Percentiles rank a stretch among this genome's conserved stretches.
phyloP scores from a whole-genome alignment of 2,113 vertebrate genomes.

The Oreochromis spilurus region DNA sequence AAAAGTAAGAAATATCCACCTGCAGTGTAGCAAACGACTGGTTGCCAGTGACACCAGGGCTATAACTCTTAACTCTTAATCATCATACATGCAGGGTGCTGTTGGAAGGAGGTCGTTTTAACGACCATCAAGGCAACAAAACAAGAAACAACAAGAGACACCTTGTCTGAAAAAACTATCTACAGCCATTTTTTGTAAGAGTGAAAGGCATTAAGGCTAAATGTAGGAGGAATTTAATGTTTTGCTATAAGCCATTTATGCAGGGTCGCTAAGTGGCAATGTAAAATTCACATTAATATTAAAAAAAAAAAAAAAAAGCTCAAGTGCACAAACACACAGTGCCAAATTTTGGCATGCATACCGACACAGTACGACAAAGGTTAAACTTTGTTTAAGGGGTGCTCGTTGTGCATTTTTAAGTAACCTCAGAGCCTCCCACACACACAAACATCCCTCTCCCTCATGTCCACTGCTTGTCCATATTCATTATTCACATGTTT shows the following conservation, averaged over 20 bases:
- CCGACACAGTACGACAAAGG: neutral
- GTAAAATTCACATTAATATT: neutral
- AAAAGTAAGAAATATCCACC: neutral
- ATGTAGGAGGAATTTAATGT: neutral
- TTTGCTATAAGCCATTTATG: neutral
- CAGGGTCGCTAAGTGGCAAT: fast-evolving
- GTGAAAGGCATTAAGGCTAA: neutral
- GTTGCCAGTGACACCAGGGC: neutral
- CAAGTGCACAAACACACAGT: neutral
- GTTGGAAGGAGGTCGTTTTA: neutral
- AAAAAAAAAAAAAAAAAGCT: neutral
- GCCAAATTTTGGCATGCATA: neutral
- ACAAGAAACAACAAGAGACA: neutral
- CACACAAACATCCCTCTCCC: neutral
- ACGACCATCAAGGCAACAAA: neutral
- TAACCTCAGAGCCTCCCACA: neutral
- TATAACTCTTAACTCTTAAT: neutral
- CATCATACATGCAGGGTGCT: neutral
- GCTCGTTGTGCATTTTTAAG: neutral
- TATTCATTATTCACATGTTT: neutral
- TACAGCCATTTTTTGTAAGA: fast-evolving
- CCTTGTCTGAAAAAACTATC: neutral
- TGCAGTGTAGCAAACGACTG: neutral
- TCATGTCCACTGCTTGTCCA: neutral
- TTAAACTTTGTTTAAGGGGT: neutral